Base-by-base conservation (phyloP, 2,888 invertebrate species). In the Diabrotica balteata region DNA sequence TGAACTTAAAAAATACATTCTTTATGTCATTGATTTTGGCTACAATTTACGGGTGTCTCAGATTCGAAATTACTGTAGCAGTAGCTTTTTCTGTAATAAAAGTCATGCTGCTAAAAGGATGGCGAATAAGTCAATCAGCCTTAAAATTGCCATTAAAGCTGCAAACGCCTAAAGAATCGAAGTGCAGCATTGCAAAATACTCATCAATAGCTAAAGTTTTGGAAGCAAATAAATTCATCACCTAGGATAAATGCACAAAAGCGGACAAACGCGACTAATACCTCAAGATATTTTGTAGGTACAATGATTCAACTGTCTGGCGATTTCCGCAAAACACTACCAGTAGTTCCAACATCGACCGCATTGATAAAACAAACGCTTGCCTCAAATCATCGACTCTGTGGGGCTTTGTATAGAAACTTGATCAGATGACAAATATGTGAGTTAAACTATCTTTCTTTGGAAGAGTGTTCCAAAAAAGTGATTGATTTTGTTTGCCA, bases 361-460 rank as follows among this genome's bases (percentile, higher is more conserved):
- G 17, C 17, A 79, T 78, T 43, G 79, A 81, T 73, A 78, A 80
- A 76, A 63, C 80, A 10, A 81, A 80, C 70, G 58, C 46, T n/a
- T 58, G 45, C 45, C 10, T 51, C 4, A 51, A 51, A 51, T 51
- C 51, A 51, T 51, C 51, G 7, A 51, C 17, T 17, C 17, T 17
- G 17, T 1, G 17, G 17, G 17, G n/a, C n/a, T 17, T 17, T 17
- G 17, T 17, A 17, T 17, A 17, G 17, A 17, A 17, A 17, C 17
- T 17, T 17, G 17, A 17, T 17, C 17, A 1, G 17, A 17, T 2
- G 1, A 17, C 17, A 17, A 17, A 17, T 17, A 17, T 17, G 17
- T 17, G 17, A 17, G 2, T 17, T 17, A 1, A 17, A 17, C 17
- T 17, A 17, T 17, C 17, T 2, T 17, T 17, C 17, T 17, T 1